These are phyloP conservation scores for Macrotis lagotis DNA, from an alignment of 2,113 vertebrate genomes.

Conservation along the genomic window DNA sequence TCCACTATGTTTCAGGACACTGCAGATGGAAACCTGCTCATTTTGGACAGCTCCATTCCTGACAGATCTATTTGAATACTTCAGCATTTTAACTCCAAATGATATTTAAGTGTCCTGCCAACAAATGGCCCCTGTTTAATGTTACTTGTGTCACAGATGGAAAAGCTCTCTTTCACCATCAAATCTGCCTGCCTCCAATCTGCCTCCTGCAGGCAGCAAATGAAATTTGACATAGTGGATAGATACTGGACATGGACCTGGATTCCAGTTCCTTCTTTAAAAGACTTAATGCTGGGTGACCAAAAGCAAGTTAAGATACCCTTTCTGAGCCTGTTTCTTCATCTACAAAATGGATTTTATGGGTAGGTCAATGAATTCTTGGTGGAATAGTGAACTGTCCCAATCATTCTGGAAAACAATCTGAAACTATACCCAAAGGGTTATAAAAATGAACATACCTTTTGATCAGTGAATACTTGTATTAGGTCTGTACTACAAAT, in stretches of 20 bases:
- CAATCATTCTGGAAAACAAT: background rate
- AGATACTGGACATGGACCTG: background rate
- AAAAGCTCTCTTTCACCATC: background rate
- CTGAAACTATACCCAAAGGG: background rate
- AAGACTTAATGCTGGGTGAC: background rate
- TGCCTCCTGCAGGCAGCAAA: background rate
- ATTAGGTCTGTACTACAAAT: background rate
- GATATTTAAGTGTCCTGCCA: constrained; percentile 14
- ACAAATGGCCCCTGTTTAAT: constrained; percentile 16
- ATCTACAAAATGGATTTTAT: background rate
- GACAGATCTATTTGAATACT: background rate
- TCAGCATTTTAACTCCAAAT: constrained; percentile 5
- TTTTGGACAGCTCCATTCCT: background rate
- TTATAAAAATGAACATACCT: background rate
- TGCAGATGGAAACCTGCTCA: background rate
- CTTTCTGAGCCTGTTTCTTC: background rate
- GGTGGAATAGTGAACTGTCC: background rate
- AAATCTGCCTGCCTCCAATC: background rate
- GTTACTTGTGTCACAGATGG: background rate
- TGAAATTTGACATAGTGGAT: background rate
- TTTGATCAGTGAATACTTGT: background rate
- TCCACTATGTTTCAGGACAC: background rate
- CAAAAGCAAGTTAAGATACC: background rate
- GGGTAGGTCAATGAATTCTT: background rate
- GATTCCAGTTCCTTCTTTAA: background rate